A percentile compares a stretch with the other conserved stretches of the same genome.
Evolutionary conservation across 2,113 vertebrate species (phyloP).

Genomic region (Meleagris gallopavo): DNA sequence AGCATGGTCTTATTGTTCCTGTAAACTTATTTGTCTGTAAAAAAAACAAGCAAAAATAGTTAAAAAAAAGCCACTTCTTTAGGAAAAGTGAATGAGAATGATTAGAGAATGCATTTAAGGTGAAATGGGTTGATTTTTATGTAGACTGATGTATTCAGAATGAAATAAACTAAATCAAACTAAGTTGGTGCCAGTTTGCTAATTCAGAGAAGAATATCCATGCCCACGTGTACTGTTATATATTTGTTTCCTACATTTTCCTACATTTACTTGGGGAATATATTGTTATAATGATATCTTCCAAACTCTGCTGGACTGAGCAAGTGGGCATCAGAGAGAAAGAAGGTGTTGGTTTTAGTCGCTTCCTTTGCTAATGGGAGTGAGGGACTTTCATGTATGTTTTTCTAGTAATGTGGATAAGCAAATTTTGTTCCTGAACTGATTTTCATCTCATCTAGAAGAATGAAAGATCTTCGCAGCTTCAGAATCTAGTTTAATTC

Average conservation of each 20-base stretch:
- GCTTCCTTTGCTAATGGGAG: background rate
- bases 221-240: background rate
- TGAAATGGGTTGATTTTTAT: background rate
- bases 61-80: too few species aligned
- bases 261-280: background rate
- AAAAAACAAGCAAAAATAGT: background rate
- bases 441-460: background rate
- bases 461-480: background rate
- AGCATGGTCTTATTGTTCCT: background rate
- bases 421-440: background rate
- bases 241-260: background rate
- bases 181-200: background rate
- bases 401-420: background rate
- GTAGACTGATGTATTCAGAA: background rate
- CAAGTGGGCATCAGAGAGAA: background rate
- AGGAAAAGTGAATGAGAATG: background rate
- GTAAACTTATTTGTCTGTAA: background rate
- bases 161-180: background rate
- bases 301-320: background rate
- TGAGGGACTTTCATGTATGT: background rate
- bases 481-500: conserved; percentile 30
- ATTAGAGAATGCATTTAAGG: background rate
- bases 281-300: background rate
- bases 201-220: background rate
- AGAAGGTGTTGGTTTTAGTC: background rate